phyloP scores from a whole-genome alignment of 2,113 vertebrate genomes.

The Taurulus bubalis region DNA sequence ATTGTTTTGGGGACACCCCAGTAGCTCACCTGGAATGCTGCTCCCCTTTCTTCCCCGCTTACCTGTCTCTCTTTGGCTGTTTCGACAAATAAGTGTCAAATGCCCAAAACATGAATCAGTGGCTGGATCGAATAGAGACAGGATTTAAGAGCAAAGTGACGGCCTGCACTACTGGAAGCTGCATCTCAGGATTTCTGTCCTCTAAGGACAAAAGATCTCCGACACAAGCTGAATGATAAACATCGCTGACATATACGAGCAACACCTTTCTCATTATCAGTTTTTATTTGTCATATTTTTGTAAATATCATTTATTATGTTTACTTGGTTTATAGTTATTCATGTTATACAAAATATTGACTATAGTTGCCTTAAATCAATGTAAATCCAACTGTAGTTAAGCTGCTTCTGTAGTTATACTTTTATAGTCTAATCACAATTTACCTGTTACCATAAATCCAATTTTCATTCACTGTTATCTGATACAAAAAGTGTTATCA shows the following conservation, averaged over 20 bases:
- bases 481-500: background rate
- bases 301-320: background rate
- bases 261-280: background rate
- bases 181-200: background rate
- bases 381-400: background rate
- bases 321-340: background rate
- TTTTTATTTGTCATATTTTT: background rate
- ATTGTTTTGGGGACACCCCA: background rate
- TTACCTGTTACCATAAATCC: background rate
- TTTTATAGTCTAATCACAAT: background rate
- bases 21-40: too few species aligned
- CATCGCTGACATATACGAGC: background rate
- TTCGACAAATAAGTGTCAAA: background rate
- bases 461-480: background rate
- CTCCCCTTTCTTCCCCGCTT: too few species aligned
- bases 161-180: background rate
- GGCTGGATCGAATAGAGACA: background rate
- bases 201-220: background rate
- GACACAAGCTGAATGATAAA: background rate
- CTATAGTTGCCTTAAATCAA: background rate
- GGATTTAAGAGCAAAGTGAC: background rate
- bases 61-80: background rate
- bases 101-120: background rate
- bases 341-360: background rate
- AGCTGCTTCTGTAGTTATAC: background rate